phyloP scores from a whole-genome alignment of 2,113 vertebrate species.

The Mastomys coucha region DNA sequence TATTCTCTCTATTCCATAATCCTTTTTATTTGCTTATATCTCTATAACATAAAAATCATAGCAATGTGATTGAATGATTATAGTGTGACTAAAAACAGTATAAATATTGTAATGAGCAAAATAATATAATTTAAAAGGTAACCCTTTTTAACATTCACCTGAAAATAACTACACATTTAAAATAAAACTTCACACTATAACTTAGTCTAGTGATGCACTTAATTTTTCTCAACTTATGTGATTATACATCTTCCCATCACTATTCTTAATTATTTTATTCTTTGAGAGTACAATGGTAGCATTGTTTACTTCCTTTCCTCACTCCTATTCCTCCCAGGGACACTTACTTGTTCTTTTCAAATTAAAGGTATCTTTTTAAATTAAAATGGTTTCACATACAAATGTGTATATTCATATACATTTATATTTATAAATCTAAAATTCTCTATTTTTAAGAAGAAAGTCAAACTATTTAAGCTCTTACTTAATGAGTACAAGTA shows the following conservation, averaged over 20 bases:
- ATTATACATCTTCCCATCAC: not conserved
- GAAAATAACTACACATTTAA: slow-evolving; percentile 44
- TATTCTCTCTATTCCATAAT: not conserved
- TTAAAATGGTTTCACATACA: not conserved
- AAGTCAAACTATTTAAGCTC: slow-evolving; percentile 33
- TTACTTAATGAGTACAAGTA: slow-evolving; percentile 43
- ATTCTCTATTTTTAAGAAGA: not conserved
- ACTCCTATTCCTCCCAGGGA: not conserved
- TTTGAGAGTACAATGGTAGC: too few species aligned
- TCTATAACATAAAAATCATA: not conserved
- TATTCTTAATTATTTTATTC: not conserved
- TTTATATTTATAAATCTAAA: not conserved
- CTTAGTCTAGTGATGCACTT: slow-evolving; percentile 41
- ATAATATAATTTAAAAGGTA: not conserved
- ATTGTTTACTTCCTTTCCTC: not conserved
- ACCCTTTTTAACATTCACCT: not conserved
- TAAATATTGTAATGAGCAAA: not conserved
- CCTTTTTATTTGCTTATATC: slow-evolving; percentile 4
- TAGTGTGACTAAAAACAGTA: not conserved
- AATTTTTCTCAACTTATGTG: slow-evolving; percentile 36
- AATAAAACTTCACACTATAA: not conserved
- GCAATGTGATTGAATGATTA: not conserved
- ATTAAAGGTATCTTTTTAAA: not conserved
- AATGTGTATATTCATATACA: not conserved
- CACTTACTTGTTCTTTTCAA: not conserved